Conservation (phyloP, 2,888 invertebrate species). For the Acleris holmiana region DNA sequence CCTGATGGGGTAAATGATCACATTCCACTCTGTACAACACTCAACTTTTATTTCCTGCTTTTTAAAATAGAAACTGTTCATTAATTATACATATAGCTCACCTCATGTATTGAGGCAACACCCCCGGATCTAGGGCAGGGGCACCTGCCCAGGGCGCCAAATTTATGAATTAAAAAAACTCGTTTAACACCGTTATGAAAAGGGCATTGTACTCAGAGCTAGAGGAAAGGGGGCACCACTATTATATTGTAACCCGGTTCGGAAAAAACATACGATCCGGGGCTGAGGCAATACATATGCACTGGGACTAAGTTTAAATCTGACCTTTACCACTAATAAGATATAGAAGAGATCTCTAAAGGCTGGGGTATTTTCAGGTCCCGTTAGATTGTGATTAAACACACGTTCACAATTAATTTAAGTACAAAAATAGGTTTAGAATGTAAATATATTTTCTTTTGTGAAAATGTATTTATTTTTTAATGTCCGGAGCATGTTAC, state of each 20-base stretch:
- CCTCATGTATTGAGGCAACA: neutral
- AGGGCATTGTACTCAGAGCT: too few species aligned
- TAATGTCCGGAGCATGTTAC: slow-evolving; percentile 31
- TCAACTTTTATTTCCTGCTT: neutral
- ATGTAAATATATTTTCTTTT: slow-evolving; percentile 35
- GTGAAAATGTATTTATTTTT: slow-evolving; percentile 29
- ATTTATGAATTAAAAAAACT: too few species aligned
- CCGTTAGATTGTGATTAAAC: slow-evolving; percentile 18
- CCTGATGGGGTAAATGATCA: too few species aligned
- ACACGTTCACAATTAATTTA: slow-evolving; percentile 22
- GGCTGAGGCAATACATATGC: neutral
- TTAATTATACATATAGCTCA: neutral
- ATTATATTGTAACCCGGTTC: too few species aligned
- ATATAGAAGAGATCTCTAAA: slow-evolving; percentile 25
- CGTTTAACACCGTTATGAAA: too few species aligned
- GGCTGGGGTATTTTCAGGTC: slow-evolving; percentile 17
- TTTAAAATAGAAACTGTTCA: slow-evolving; percentile 3
- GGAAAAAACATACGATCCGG: too few species aligned
- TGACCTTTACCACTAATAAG: slow-evolving; percentile 24
- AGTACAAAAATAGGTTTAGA: slow-evolving; percentile 36
- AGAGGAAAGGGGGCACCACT: too few species aligned
- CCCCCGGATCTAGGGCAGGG: too few species aligned
- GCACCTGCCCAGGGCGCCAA: too few species aligned
- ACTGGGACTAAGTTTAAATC: neutral
- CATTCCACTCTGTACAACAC: too few species aligned